Evolutionary conservation across 2,888 invertebrate species (phyloP).

Genomic region (Leptogaster cylindrica): DNA sequence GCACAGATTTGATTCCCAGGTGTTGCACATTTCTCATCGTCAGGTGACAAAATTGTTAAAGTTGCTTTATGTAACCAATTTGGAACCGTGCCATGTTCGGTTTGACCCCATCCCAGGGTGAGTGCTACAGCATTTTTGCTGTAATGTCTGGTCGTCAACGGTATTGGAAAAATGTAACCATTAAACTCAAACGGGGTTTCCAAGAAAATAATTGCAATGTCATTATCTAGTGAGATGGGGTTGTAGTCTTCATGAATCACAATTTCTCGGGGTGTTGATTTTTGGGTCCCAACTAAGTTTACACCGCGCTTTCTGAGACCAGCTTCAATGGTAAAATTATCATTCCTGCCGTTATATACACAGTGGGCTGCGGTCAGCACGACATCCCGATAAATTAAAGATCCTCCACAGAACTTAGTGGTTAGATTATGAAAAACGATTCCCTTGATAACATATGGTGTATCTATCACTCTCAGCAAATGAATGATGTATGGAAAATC

Average conservation of each 20-base stretch:
- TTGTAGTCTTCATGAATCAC: background rate
- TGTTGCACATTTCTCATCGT: background rate
- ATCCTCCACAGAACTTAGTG: conserved; percentile 1
- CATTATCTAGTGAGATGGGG: background rate
- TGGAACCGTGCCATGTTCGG: no score
- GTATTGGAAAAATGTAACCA: background rate
- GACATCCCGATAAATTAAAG: background rate
- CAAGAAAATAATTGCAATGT: background rate
- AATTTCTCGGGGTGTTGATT: background rate
- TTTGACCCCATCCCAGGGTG: background rate
- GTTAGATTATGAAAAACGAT: no score
- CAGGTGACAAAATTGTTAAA: background rate
- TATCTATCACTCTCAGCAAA: no score
- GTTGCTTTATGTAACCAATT: background rate
- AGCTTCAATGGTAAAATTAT: background rate
- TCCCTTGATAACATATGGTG: no score
- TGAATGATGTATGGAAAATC: background rate
- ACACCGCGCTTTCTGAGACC: background rate
- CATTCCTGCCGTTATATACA: background rate
- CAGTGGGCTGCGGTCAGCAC: background rate
- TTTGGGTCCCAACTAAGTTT: background rate
- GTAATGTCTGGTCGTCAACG: background rate
- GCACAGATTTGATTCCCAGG: background rate
- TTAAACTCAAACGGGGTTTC: background rate
- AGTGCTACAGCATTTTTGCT: background rate